phyloP scores from a whole-genome alignment of 2,797 vertebrate species.

The Ctenochaetus hawaiiensis region DNA sequence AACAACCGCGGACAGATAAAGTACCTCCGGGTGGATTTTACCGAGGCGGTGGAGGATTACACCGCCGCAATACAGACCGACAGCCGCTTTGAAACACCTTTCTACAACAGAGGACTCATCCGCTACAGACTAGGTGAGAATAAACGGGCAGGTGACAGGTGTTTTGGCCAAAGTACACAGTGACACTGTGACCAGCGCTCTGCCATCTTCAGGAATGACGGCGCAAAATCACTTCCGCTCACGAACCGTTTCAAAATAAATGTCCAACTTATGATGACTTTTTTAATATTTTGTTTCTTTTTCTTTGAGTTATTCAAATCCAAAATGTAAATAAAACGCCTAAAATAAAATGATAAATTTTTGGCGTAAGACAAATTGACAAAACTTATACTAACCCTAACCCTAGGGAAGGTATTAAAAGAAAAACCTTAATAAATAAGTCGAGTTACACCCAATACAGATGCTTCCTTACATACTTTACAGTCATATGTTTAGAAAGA shows the following conservation, averaged over 20 bases:
- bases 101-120: slow-evolving; percentile 95
- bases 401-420: neutral
- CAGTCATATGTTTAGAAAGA: neutral
- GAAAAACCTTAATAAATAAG: neutral
- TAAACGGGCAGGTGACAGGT: too few species aligned
- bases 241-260: slow-evolving; percentile 35
- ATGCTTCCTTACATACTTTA: neutral
- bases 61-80: slow-evolving; percentile 87
- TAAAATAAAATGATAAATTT: too few species aligned
- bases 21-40: slow-evolving; percentile 94
- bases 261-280: neutral
- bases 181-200: neutral
- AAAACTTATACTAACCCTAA: neutral
- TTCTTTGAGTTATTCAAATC: neutral
- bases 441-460: neutral
- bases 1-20: slow-evolving; percentile 95
- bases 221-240: neutral
- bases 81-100: slow-evolving; percentile 87
- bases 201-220: too few species aligned
- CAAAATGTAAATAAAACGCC: neutral
- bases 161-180: neutral
- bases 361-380: neutral
- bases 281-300: neutral
- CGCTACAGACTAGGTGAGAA: slow-evolving; percentile 92
- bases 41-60: slow-evolving; percentile 93